These are phyloP conservation scores for Metopia argyrocephala DNA, from an alignment of 2,888 invertebrate species.

Conservation along the genomic window DNA sequence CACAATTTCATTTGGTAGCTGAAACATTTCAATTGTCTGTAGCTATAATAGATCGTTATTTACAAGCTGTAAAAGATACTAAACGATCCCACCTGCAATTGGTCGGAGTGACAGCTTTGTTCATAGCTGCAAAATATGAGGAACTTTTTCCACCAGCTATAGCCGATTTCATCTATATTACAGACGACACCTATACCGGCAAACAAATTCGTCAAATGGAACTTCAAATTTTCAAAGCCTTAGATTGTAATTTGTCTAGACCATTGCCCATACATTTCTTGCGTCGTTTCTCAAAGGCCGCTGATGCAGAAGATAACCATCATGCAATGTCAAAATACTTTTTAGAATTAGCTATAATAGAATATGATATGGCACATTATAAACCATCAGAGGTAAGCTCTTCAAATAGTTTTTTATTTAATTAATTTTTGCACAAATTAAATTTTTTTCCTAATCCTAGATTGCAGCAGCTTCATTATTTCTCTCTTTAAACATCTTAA, in stretches of 20 bases:
- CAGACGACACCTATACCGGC: conserved; percentile 91
- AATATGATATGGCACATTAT: conserved; percentile 88
- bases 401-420: neutral
- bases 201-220: conserved; percentile 91
- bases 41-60: conserved; percentile 92
- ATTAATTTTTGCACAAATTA: neutral
- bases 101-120: conserved; percentile 92
- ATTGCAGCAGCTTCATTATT: conserved; percentile 76
- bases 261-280: conserved; percentile 94
- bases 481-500: conserved; percentile 75
- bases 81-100: conserved; percentile 88
- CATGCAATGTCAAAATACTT: conserved; percentile 94
- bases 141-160: conserved; percentile 94
- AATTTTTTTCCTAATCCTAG: conserved; percentile 67
- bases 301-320: conserved; percentile 81
- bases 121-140: conserved; percentile 96
- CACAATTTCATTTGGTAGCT: conserved; percentile 88
- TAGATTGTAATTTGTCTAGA: conserved; percentile 90
- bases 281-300: conserved; percentile 85
- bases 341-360: conserved; percentile 89
- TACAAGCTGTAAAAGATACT: conserved; percentile 82
- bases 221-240: conserved; percentile 84
- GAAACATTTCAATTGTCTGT: conserved; percentile 95
- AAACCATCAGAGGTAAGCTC: conserved; percentile 90
- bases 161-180: conserved; percentile 92